Base-by-base conservation (phyloP, 1,140 invertebrate species). In the Zaprionus capensis region DNA sequence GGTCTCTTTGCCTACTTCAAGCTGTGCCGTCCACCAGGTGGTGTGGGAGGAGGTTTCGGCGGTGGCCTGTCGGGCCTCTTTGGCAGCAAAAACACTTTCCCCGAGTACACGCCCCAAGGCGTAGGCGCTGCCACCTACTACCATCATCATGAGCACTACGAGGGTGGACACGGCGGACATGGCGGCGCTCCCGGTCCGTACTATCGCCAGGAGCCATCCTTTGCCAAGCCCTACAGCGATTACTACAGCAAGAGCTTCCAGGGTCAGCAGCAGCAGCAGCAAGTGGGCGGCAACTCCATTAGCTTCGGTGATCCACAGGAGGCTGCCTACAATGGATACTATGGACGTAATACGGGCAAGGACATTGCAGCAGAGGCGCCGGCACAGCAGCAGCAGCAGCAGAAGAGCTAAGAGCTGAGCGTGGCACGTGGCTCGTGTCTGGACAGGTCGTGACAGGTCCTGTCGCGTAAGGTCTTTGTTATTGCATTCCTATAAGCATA, bases 1-100 rank as follows among this genome's bases (percentile, higher is more conserved):
- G 95, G 95, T 72, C 82, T 97, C 1, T 97, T 97, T 68, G 96
- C 95, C 9, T 97, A 97, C 93, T 97, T 97, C 91, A 96, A 96
- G 83, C 93, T 97, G 28, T 97, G 96, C 93, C 95, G 94, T 61
- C 94, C 95, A 0, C 87, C 94, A 22, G 83, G 83, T 28, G 91
- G 91, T 6, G 76, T 74, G 0, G 81, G 76, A 20, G 82, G 88
- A 17, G 79, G 57, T 22, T 91, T 92, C 31, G 78, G 82, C 58
- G 90, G 88, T 6, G 84, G 80, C 9, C 77, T 92, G 57, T 81
- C 84, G n/a, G 71, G 91, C 6, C 80, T 92, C 5, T 92, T 92
- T 17, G 86, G 84, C 58, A 59, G 58, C 71, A 91, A 91, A 91
- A 93, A 68, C 92, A 92, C 49, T 46, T 94, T 94, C 41, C 95